Conservation (phyloP, 1,140 invertebrate species). For the Mycetomoellerius zeteki region DNA sequence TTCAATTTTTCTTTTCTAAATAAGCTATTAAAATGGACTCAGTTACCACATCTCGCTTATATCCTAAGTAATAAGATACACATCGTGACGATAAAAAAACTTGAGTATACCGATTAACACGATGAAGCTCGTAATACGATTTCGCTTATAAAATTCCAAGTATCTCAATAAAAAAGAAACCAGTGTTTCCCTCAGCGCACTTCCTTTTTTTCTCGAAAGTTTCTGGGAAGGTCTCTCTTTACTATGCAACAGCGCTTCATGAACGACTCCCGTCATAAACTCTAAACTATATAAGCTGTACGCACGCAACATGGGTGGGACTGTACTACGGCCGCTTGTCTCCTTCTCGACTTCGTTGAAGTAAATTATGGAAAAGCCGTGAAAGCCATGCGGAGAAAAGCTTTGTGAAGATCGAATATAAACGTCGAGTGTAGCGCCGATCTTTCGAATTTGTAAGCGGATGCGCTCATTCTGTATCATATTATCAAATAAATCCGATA, state of each 20-base stretch:
- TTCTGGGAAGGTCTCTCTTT: conserved; percentile 21
- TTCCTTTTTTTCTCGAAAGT: neutral
- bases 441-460: conserved; percentile 29
- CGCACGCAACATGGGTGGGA: conserved; percentile 57
- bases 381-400: conserved; percentile 38
- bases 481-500: conserved; percentile 31
- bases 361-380: conserved; percentile 68
- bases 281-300: conserved; percentile 61
- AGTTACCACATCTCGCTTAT: neutral
- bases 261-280: conserved; percentile 62
- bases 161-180: conserved; percentile 37
- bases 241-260: conserved; percentile 51
- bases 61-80: neutral
- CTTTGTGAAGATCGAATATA: conserved; percentile 35
- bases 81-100: neutral
- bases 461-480: conserved; percentile 22
- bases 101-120: conserved; percentile 7
- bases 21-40: neutral
- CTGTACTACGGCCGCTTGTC: conserved; percentile 26
- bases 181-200: neutral
- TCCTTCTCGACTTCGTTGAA: conserved; percentile 9
- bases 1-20: neutral
- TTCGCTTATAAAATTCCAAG: neutral
- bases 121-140: neutral
- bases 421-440: conserved; percentile 15